Evolutionary conservation across 2,113 vertebrate species (phyloP).

Genomic region (Sminthopsis crassicaudata): DNA sequence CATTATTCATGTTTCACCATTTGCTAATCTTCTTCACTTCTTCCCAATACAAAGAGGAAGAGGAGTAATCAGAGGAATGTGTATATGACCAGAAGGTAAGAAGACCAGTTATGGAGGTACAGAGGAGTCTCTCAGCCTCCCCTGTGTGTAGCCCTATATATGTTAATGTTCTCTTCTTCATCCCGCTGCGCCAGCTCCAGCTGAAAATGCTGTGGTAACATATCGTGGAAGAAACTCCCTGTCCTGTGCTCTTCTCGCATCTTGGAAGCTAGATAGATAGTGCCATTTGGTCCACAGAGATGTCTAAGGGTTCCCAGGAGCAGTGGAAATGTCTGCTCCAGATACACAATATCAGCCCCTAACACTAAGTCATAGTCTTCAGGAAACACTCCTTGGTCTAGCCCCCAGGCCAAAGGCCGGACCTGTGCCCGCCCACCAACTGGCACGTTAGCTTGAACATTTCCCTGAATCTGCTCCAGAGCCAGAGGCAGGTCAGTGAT

Average conservation of each 20-base stretch:
- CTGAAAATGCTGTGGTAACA: slow-evolving; percentile 85
- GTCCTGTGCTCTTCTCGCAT: slow-evolving; percentile 88
- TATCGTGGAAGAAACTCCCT: slow-evolving; percentile 82
- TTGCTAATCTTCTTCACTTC: slow-evolving; percentile 25
- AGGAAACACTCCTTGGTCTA: slow-evolving; percentile 86
- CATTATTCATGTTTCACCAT: slow-evolving; percentile 13
- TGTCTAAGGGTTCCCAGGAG: slow-evolving; percentile 88
- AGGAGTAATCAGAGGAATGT: background rate
- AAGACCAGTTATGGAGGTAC: background rate
- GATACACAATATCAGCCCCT: slow-evolving; percentile 90
- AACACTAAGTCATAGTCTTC: slow-evolving; percentile 90
- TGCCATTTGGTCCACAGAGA: slow-evolving; percentile 82
- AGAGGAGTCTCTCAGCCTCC: background rate
- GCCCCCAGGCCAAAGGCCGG: slow-evolving; percentile 88
- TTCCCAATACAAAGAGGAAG: background rate
- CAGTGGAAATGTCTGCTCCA: slow-evolving; percentile 86
- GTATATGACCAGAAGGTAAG: background rate
- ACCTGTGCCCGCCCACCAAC: slow-evolving; percentile 77
- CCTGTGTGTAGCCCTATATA: slow-evolving; percentile 83
- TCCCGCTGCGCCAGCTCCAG: slow-evolving; percentile 84
- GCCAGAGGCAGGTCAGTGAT: slow-evolving; percentile 90
- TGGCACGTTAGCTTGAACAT: slow-evolving; percentile 86
- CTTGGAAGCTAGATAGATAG: slow-evolving; percentile 88
- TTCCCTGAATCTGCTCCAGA: slow-evolving; percentile 87
- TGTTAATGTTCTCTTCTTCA: slow-evolving; percentile 85